Base-by-base conservation (phyloP, 1,140 invertebrate species). In the Drosophila orena region DNA sequence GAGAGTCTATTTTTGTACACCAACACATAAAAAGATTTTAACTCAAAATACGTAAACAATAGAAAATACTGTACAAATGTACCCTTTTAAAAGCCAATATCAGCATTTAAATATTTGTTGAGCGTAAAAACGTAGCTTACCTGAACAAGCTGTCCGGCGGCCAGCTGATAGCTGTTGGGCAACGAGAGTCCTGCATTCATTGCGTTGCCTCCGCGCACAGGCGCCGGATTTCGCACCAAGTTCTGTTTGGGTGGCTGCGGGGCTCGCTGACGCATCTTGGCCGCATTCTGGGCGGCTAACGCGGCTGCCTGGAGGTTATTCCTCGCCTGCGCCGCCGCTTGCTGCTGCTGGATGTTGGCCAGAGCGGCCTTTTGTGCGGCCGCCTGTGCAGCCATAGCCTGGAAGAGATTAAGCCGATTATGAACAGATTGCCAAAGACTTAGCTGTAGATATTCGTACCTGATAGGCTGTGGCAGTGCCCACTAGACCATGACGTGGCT, bases 391-490 rank as follows among this genome's bases (percentile, higher is more conserved):
- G 92, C 92, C 92, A 92, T 92, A 2, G 92, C 92, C 91, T 92
- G 22, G 3, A 49, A 66, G 3, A 7, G 24, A 54, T 17, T 15
- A 17, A 35, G 5, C 1, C n/a, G 20, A 50, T 43, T 43, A 40
- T 6, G 1, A 20, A 52, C 37, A 4, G 15, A 42, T 22, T 11
- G 6, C 5, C 4, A 12, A 22, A 7, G 10, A 17, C 24, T 50
- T 3, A 10, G 14, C 3, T 0, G 11, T 0, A 6, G 10, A 50
- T 11, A 0, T 7, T 0, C 6, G 59, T 75, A 92, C 91, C 74
- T 92, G 92, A 76, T 92, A 92, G 20, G 92, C 92, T 2, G 91
- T 92, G 6, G 92, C 92, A n/a, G 92, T 92, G 42, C 91, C 92
- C 4, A 92, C 92, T 3, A 92, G 77, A 17, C 92, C 92, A 17